Evolutionary conservation across 1,140 invertebrate genomes (phyloP), one percentile per base, ranked within the genome.

Genomic region (Papilio aristodemus): DNA sequence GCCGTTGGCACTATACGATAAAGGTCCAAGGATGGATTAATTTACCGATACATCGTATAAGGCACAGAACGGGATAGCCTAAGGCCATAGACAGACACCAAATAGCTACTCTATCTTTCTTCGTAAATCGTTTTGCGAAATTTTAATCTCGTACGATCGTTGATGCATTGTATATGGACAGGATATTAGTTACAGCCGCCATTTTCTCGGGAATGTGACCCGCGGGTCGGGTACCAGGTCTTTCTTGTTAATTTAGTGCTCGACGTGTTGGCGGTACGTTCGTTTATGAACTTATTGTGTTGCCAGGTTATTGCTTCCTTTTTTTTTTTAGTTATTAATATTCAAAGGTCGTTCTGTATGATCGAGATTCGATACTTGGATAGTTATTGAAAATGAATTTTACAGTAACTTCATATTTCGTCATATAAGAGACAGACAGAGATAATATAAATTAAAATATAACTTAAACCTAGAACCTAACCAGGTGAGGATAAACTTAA

Each of bases 161-260:
- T 60, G 58, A 60, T 60, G 58, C 58, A 60, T 60, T 60, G 58
- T 60, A 60, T 60, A 60, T 60, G 58, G 58, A 60, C 58, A 60
- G 58, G 58, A 60, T 60, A 60, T 70, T 62, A 71, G 67, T 71
- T 67, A 64, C 58, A 27, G 60, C 60, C 46, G 72, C 67, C 50
- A 62, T 68, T 67, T 74, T 63, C 64, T 62, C 13, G 27, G 67
- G 74, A 68, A 73, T 73, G 71, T 39, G 74, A 76, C 74, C 74
- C 62, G 7, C 5, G 67, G 74, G 71, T 73, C 71, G 71, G 27
- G 58, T 17, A 60, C 38, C 10, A 38, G 63, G 22, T 41, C 63
- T 64, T 75, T 68, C 70, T 75, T 64, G 73, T 75, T 67, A 72
- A 75, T 72, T 72, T 75, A 75, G 36, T 68, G 22, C n/a, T 67